Evolutionary conservation across 1,140 invertebrate genomes (phyloP), one percentile per base, ranked within the genome.

Genomic region (Drosophila varians): DNA sequence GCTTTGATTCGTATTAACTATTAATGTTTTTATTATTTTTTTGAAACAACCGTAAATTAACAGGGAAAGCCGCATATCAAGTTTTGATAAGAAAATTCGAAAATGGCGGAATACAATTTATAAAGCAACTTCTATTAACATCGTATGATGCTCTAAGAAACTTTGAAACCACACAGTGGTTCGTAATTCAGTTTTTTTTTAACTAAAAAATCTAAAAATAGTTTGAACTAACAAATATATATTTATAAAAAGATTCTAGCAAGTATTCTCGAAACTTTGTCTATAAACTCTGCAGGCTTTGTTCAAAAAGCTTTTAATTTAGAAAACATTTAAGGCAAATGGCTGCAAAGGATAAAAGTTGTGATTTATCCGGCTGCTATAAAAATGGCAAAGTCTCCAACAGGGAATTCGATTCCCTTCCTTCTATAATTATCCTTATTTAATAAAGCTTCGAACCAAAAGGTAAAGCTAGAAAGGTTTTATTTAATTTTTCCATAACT

Each of bases 1-100:
- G 60, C 42, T 26, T 25, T 65, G 47, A 53, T 34, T 16, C 19
- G 6, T 66, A 66, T 68, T 47, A 45, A 16, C 7, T 28, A 53
- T 14, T 38, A 14, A 38, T 38, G 14, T 38, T 4, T 61, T 53
- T 68, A 61, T 26, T 47, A 45, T 31, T 23, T 21, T 61, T 51
- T 6, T 14, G 3, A 16, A 38, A 14, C 36, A 14, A 12, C 36
- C 36, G 36, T 16, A 38, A 38, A 38, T 38, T 38, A 14, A 46
- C 5, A 11, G 12, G 26, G 11, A 11, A 51, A 65, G n/a, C 5
- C 16, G 0, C 19, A 7, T 28, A 64, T 64, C 45, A 31, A 16
- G n/a, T 1, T 7, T 4, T 23, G 62, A 66, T 66, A 65, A 52
- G 7, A 34, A 25, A 31, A 19, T 3, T 18, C 1, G 18, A 23